phyloP scores from a whole-genome alignment of 1,140 invertebrate genomes.

The Apis florea region DNA sequence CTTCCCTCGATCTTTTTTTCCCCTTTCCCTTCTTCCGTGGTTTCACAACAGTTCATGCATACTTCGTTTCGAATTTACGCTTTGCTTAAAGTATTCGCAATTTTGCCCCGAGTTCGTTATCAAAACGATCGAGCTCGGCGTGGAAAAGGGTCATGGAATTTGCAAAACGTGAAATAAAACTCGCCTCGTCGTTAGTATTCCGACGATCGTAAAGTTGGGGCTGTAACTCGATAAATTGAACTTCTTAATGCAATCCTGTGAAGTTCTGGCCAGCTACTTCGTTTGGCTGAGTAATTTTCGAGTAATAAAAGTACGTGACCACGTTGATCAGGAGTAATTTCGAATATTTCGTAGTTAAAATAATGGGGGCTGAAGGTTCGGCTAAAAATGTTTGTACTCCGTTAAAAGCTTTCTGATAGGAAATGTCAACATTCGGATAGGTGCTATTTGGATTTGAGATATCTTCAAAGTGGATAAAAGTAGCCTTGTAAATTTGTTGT shows the following conservation, averaged over 20 bases:
- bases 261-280: slow-evolving; percentile 4
- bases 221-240: slow-evolving; percentile 35
- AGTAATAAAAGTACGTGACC: slow-evolving; percentile 21
- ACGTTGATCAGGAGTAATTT: background rate
- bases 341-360: too few relatives aligned
- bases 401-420: too few relatives aligned
- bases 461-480: too few relatives aligned
- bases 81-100: slow-evolving; percentile 33
- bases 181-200: slow-evolving; percentile 32
- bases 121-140: background rate
- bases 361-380: too few relatives aligned
- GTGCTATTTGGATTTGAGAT: too few relatives aligned
- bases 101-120: background rate
- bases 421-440: too few relatives aligned
- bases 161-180: slow-evolving; percentile 19
- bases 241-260: slow-evolving; percentile 30
- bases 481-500: too few relatives aligned
- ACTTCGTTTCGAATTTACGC: slow-evolving; percentile 38
- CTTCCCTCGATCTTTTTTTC: slow-evolving; percentile 10
- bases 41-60: slow-evolving; percentile 11
- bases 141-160: background rate
- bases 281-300: slow-evolving; percentile 1
- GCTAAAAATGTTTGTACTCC: too few relatives aligned
- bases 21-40: too few relatives aligned
- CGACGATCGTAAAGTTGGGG: slow-evolving; percentile 24